Conservation (phyloP, 2,888 invertebrate species). For the Chymomyza amoena region DNA sequence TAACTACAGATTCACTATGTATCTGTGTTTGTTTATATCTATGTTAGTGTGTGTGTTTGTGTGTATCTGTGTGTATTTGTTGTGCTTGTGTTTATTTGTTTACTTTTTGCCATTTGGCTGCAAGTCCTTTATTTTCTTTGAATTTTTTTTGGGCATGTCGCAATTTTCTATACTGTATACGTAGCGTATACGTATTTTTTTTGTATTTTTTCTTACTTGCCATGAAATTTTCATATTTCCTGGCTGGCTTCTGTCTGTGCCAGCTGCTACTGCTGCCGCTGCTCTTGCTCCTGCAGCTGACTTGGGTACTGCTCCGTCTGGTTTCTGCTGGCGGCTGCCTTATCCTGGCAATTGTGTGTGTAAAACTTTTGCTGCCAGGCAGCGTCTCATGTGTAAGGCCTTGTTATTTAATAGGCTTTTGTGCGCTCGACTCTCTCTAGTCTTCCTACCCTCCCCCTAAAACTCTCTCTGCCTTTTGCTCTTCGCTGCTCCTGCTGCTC, state of each 20-base stretch:
- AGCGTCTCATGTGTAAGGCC: constrained; percentile 58
- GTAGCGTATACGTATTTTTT: background rate
- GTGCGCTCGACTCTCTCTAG: constrained; percentile 16
- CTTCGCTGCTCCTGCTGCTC: background rate
- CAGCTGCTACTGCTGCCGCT: background rate
- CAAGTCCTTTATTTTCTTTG: constrained; percentile 31
- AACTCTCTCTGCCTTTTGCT: background rate
- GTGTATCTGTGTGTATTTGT: constrained; percentile 26
- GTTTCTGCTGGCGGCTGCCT: constrained; percentile 18
- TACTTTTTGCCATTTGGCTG: constrained; percentile 68
- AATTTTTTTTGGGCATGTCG: constrained; percentile 16
- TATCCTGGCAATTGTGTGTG: constrained; percentile 64
- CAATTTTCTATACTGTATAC: constrained; percentile 4
- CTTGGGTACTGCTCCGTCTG: constrained; percentile 6
- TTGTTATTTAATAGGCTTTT: constrained; percentile 70
- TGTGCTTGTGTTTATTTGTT: constrained; percentile 64
- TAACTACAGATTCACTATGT: constrained; percentile 36
- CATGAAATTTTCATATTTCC: constrained; percentile 69
- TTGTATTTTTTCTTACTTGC: constrained; percentile 16
- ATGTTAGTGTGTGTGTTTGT: constrained; percentile 12
- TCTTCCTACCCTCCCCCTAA: too few species aligned
- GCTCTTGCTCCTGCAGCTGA: constrained; percentile 32
- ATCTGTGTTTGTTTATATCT: constrained; percentile 15
- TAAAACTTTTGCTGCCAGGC: constrained; percentile 46
- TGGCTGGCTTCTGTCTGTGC: constrained; percentile 2